phyloP scores from a whole-genome alignment of 2,888 invertebrate genomes.

The Caenorhabditis japonica region DNA sequence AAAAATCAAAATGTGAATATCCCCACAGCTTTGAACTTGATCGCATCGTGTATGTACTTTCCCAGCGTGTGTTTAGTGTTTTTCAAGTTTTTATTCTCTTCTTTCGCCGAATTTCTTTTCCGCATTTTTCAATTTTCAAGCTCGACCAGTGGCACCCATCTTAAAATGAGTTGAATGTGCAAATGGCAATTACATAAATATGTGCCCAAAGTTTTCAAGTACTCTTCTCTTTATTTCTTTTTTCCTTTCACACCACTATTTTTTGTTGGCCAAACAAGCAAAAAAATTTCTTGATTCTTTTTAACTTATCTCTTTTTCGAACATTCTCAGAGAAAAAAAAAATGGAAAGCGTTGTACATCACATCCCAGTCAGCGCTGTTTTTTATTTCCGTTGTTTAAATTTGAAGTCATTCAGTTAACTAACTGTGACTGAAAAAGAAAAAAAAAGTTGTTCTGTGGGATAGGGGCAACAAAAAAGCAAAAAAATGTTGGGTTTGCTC shows the following conservation, averaged over 20 bases:
- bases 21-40: too few species aligned
- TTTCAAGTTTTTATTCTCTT: too few species aligned
- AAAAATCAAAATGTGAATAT: too few species aligned
- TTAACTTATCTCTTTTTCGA: constrained; percentile 39
- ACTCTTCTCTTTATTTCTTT: constrained; percentile 22
- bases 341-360: too few species aligned
- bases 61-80: too few species aligned
- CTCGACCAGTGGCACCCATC: too few species aligned
- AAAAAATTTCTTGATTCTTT: constrained; percentile 19
- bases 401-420: constrained; percentile 37
- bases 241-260: constrained; percentile 14
- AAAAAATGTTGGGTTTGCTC: constrained; percentile 6
- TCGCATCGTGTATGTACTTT: too few species aligned
- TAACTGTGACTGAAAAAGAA: too few species aligned
- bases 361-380: constrained; percentile 1
- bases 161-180: too few species aligned
- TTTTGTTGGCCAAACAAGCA: constrained; percentile 35
- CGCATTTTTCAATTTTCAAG: constrained; percentile 7
- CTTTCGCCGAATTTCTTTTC: constrained; percentile 2
- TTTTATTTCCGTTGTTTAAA: constrained; percentile 29
- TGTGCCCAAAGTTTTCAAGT: constrained; percentile 36
- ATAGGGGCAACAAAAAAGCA: background rate
- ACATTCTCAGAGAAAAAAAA: too few species aligned
- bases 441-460: background rate
- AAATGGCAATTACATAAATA: constrained; percentile 42